Percentiles rank a stretch among this genome's conserved stretches.
These are phyloP conservation scores for Megalops cyprinoides DNA, from an alignment of 2,797 vertebrate species.

Conservation along the genomic window DNA sequence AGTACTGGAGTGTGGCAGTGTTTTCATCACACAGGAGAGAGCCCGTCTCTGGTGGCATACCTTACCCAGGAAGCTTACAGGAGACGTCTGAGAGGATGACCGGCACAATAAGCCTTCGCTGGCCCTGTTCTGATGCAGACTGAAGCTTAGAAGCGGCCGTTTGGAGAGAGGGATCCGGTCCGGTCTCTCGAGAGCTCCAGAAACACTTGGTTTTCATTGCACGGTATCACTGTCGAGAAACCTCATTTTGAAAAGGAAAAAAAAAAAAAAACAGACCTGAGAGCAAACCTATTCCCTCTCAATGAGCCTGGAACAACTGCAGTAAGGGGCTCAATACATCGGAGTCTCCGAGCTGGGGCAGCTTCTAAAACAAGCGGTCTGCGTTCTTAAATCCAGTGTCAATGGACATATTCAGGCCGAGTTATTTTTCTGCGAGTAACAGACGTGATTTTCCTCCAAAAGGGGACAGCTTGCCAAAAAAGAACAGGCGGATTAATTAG, in stretches of 20 bases:
- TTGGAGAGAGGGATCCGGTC: neutral
- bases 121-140: neutral
- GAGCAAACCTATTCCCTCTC: neutral
- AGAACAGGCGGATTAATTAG: constrained; percentile 69
- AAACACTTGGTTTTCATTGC: neutral
- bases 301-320: neutral
- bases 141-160: neutral
- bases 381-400: neutral
- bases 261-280: neutral
- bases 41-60: no score
- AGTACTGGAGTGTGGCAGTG: no score
- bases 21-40: no score
- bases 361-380: neutral
- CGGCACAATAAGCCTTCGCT: no score
- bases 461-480: constrained; percentile 35
- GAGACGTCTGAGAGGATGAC: no score
- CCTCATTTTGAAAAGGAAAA: neutral
- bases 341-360: neutral
- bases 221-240: neutral
- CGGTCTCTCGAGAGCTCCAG: neutral
- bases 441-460: neutral
- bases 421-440: neutral
- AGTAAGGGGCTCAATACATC: neutral
- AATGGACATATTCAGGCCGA: neutral
- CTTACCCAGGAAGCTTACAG: no score